phyloP scores from a whole-genome alignment of 1,140 invertebrate species.

The Megathymus violae region DNA sequence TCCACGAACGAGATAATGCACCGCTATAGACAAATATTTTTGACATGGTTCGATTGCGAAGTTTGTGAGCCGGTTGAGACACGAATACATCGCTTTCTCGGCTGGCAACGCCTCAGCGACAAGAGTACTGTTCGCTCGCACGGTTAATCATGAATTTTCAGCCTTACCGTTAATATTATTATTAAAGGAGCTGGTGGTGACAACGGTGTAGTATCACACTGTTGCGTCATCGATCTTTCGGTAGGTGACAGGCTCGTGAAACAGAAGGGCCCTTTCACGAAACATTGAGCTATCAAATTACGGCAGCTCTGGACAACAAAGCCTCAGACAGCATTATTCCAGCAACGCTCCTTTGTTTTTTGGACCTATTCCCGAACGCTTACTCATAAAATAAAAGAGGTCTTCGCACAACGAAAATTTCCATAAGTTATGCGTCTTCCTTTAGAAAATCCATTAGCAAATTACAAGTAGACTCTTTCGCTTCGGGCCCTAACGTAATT shows the following conservation, averaged over 20 bases:
- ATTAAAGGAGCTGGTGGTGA: no score
- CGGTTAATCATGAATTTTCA: no score
- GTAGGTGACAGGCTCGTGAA: neutral
- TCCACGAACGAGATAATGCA: no score
- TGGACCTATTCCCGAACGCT: conserved; percentile 18
- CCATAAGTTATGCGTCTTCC: conserved; percentile 32
- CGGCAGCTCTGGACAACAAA: conserved; percentile 12
- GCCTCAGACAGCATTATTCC: conserved; percentile 16
- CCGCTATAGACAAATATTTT: no score
- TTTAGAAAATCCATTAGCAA: conserved; percentile 37
- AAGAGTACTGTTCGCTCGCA: no score
- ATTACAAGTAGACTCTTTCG: conserved; percentile 11
- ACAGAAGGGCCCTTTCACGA: neutral
- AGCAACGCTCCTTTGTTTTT: conserved; percentile 12
- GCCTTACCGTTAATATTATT: no score
- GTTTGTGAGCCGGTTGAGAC: no score
- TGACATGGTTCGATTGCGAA: no score
- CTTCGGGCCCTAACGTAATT: conserved; percentile 21
- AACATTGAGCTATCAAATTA: conserved; percentile 25
- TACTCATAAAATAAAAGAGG: conserved; percentile 31
- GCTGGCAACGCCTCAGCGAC: no score
- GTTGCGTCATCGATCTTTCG: neutral
- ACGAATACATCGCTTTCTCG: no score
- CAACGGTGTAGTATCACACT: neutral
- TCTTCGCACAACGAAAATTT: conserved; percentile 13